Conservation (phyloP, 2,797 vertebrate genomes). For the Lophius americanus region DNA sequence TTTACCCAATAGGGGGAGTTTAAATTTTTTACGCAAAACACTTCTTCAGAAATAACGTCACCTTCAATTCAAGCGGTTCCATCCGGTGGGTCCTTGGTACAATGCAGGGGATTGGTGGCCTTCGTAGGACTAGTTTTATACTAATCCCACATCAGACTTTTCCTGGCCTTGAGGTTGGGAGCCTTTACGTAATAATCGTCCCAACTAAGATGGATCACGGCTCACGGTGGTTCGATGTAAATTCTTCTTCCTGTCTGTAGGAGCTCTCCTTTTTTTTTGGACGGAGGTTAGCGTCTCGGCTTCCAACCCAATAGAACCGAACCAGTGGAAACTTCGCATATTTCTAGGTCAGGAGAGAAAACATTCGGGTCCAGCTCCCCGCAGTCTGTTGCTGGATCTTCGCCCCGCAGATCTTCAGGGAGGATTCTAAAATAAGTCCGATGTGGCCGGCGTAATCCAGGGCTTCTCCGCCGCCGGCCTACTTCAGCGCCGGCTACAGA, state of each 20-base stretch:
- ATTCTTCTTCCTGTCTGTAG: not conserved
- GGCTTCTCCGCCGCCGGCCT: constrained; percentile 57
- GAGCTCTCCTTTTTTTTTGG: too few relatives aligned
- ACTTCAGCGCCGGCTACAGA: constrained; percentile 42
- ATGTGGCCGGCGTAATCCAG: constrained; percentile 55
- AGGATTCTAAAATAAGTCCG: constrained; percentile 60
- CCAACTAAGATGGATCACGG: not conserved
- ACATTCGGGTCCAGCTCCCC: constrained; percentile 1
- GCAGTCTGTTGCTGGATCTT: constrained; percentile 43
- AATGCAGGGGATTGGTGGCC: too few relatives aligned
- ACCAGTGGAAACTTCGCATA: constrained; percentile 1
- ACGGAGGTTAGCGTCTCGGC: not conserved
- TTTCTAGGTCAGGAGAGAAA: constrained; percentile 60
- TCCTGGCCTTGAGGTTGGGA: too few relatives aligned
- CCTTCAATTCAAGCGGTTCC: too few relatives aligned
- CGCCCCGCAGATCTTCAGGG: constrained; percentile 45
- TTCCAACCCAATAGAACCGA: not conserved
- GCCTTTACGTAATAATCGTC: too few relatives aligned
- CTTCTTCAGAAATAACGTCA: too few relatives aligned
- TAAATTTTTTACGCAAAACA: too few relatives aligned
- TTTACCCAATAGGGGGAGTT: too few relatives aligned
- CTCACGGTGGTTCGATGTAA: not conserved
- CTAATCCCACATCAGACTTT: too few relatives aligned
- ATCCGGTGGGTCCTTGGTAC: too few relatives aligned
- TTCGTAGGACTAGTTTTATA: too few relatives aligned